Conservation (phyloP, 2,888 invertebrate species). For the Agriotes lineatus region DNA sequence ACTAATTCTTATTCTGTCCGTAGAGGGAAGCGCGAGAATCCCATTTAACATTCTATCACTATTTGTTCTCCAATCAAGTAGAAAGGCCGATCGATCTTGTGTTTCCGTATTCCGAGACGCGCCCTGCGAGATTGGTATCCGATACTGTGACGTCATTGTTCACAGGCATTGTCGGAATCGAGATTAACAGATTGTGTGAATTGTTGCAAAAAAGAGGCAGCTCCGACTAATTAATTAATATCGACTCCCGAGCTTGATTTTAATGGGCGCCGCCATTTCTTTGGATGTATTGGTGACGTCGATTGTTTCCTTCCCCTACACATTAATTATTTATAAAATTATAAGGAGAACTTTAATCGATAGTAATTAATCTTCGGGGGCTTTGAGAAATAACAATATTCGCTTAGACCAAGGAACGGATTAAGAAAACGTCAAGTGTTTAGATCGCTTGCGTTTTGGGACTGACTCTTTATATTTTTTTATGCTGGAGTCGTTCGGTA, state of each 20-base stretch:
- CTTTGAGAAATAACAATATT: too few relatives aligned
- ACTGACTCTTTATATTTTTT: too few relatives aligned
- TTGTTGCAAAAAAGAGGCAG: slow-evolving; percentile 20
- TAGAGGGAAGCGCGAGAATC: slow-evolving; percentile 39
- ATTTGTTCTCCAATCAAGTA: slow-evolving; percentile 52
- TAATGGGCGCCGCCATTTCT: neutral
- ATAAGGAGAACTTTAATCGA: too few relatives aligned
- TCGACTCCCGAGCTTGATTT: neutral
- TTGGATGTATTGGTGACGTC: too few relatives aligned
- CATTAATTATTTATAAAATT: too few relatives aligned
- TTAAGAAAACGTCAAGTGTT: too few relatives aligned
- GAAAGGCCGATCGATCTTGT: slow-evolving; percentile 48
- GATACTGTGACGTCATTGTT: slow-evolving; percentile 43
- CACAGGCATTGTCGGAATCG: slow-evolving; percentile 21
- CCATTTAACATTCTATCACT: slow-evolving; percentile 50
- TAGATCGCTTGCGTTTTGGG: too few relatives aligned
- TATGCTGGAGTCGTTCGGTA: too few relatives aligned
- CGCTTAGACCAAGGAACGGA: too few relatives aligned
- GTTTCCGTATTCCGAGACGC: slow-evolving; percentile 43
- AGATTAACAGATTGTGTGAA: slow-evolving; percentile 34
- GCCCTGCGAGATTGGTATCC: slow-evolving; percentile 41
- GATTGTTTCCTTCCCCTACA: neutral
- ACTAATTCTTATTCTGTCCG: slow-evolving; percentile 43
- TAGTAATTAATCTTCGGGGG: too few relatives aligned
- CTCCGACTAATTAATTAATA: neutral